These are phyloP conservation scores for Hypanus sabinus DNA, from an alignment of 2,113 vertebrate species.

Conservation along the genomic window DNA sequence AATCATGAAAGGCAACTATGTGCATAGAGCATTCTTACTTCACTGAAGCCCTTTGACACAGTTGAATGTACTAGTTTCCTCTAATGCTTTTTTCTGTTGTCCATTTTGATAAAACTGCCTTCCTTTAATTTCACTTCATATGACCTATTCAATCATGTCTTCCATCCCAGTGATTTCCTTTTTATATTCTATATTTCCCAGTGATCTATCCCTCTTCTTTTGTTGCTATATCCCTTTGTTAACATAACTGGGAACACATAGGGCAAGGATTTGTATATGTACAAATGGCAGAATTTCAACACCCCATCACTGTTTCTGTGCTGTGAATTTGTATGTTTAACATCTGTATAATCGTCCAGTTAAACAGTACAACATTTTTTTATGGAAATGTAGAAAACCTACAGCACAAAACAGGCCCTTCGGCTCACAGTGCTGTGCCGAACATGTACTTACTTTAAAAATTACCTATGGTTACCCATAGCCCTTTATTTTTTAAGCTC, in stretches of 20 bases:
- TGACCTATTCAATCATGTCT: not conserved
- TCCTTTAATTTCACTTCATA: not conserved
- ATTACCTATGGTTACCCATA: no score
- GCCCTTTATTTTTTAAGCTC: no score
- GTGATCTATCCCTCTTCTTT: not conserved
- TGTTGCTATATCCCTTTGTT: not conserved
- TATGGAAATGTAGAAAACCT: no score
- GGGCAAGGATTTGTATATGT: not conserved
- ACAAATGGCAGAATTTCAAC: not conserved
- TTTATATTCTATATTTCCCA: not conserved
- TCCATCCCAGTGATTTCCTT: not conserved
- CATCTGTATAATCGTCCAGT: not conserved
- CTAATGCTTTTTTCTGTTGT: not conserved
- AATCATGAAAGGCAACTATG: not conserved
- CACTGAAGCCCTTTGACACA: not conserved
- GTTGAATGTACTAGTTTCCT: not conserved
- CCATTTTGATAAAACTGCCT: not conserved
- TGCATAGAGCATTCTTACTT: not conserved
- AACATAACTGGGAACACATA: not conserved
- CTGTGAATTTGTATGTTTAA: not conserved
- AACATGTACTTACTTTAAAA: no score
- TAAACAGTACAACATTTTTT: not conserved
- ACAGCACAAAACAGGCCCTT: no score
- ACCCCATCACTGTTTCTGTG: not conserved
- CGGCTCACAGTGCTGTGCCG: no score